These are phyloP conservation scores for Drosophila busckii DNA, from an alignment of 1,140 invertebrate genomes.

Conservation along the genomic window DNA sequence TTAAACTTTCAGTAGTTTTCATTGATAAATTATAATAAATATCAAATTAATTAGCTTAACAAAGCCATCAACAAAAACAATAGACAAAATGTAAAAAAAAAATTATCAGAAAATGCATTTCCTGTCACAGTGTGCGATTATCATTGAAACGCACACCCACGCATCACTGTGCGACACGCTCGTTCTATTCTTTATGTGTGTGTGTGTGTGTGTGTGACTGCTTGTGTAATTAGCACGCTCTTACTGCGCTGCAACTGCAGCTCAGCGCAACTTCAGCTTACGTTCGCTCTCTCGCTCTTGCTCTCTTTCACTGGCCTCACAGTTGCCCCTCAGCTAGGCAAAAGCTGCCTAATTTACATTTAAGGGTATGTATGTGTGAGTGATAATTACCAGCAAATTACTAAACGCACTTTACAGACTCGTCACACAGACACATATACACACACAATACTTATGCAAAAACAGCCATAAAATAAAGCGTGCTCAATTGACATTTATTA, in stretches of 20 bases:
- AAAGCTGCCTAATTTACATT: constrained; percentile 57
- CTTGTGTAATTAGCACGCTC: constrained; percentile 35
- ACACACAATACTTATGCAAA: constrained; percentile 4
- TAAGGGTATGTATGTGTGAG: constrained; percentile 72
- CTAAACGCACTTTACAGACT: constrained; percentile 56
- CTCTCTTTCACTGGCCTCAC: not conserved
- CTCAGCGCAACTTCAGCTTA: not conserved
- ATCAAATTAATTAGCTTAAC: constrained; percentile 14
- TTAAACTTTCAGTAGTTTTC: too few relatives aligned
- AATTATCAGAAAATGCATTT: constrained; percentile 19
- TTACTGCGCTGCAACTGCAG: constrained; percentile 8
- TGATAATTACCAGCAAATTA: constrained; percentile 74
- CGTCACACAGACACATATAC: constrained; percentile 1
- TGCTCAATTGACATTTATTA: constrained; percentile 62
- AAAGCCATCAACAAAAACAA: constrained; percentile 4
- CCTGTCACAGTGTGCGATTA: constrained; percentile 14
- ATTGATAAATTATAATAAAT: constrained; percentile 12
- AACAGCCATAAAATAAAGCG: constrained; percentile 19
- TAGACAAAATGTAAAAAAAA: too few relatives aligned
- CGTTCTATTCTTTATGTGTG: constrained; percentile 2
- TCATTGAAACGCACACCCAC: constrained; percentile 17
- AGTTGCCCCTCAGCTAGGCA: too few relatives aligned
- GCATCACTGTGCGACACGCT: constrained; percentile 34
- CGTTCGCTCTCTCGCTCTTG: not conserved
- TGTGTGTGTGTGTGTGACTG: constrained; percentile 7